phyloP scores from a whole-genome alignment of 2,888 invertebrate species.

The Nemotelus pantherinus region DNA sequence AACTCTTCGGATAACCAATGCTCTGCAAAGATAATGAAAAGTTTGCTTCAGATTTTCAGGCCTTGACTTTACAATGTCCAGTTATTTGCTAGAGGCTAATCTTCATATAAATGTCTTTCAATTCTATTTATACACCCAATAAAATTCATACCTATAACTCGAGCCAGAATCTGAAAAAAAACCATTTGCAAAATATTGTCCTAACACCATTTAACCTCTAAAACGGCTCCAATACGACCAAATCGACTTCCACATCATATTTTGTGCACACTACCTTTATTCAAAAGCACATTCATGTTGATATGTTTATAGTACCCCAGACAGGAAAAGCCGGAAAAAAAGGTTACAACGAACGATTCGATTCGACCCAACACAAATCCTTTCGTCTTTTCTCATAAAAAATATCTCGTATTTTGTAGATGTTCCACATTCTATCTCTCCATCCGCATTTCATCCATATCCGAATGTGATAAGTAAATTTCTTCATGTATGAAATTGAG shows the following conservation, averaged over 20 bases:
- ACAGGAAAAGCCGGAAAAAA: background rate
- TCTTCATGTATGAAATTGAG: conserved; percentile 43
- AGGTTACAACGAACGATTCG: background rate
- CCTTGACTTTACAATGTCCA: no score
- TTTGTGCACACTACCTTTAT: no score
- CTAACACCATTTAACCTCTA: no score
- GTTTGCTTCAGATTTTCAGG: no score
- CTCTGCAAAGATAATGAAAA: conserved; percentile 56
- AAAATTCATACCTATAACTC: no score
- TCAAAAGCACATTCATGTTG: background rate
- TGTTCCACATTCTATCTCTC: background rate
- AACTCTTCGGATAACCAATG: conserved; percentile 61
- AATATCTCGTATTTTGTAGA: background rate
- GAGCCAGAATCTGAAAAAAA: no score
- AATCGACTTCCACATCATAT: no score
- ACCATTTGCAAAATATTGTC: no score
- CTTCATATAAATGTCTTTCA: no score
- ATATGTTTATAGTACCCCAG: conserved; percentile 11
- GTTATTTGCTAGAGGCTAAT: no score
- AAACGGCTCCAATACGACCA: no score
- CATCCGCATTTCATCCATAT: conserved; percentile 7
- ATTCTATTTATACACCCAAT: no score
- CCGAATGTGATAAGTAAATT: conserved; percentile 40
- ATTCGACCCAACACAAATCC: background rate
- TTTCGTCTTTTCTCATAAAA: background rate